Evolutionary conservation across 1,140 invertebrate genomes (phyloP), one percentile per base, ranked within the genome.

Genomic region (Rhopalosiphum maidis): DNA sequence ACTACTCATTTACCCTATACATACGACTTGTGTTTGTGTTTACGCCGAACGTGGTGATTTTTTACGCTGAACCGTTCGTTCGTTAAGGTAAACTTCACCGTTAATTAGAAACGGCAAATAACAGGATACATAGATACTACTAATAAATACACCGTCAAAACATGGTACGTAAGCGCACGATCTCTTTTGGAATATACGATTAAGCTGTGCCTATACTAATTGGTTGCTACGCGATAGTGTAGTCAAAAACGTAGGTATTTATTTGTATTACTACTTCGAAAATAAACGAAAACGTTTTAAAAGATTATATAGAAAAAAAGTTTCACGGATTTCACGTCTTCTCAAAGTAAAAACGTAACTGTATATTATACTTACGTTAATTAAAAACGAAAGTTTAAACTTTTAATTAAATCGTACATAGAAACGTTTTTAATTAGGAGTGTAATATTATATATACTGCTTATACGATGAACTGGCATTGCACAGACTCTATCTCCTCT

Each of bases 61-160:
- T n/a, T 87, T 87, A 15, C 11, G 1, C 11, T 21, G 30, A 21
- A 48, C 5, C 21, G 30, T 87, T 85, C 11, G 86, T 87, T n/a
- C 25, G 43, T 46, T 30, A n/a, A 87, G 43, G 15, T 46, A n/a
- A 87, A 87, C 86, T 51, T 77, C 15, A 15, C 15, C 18, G 46
- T 87, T 48, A 87, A 87, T 87, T 87, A 87, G 46, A 21, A 87
- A 87, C 21, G n/a, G 86, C 51, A 87, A 35, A 87, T 48, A 87
- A 30, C 23, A 30, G 22, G 30, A 77, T 43, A 85, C 23, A 2
- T 25, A 41, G 30, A 48, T 30, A 30, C 23, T 86, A n/a, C 41
- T 46, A 15, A n/a, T 86, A 30, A 83, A 37, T 37, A 41, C 7
- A 83, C 77, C 60, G 30, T 18, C 30, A 15, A 68, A 68, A n/a